Conservation (phyloP, 2,113 vertebrate species). For the Ia io region DNA sequence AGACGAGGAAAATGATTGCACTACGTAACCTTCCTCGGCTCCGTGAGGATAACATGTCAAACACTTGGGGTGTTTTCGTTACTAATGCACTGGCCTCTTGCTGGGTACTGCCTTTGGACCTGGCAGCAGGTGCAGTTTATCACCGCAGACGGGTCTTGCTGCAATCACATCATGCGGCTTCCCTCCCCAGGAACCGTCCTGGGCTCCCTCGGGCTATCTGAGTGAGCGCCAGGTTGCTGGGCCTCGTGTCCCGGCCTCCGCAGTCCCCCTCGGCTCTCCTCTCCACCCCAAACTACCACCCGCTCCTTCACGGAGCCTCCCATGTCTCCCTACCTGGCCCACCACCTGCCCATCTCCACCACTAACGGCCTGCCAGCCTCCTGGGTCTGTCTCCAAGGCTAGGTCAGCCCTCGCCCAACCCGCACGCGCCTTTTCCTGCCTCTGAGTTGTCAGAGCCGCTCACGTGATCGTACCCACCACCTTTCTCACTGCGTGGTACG, state of each 20-base stretch:
- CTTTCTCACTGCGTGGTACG: background rate
- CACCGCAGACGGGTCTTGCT: too few species aligned
- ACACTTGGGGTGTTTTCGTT: background rate
- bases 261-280: background rate
- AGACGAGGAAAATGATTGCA: background rate
- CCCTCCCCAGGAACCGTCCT: background rate
- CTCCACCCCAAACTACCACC: fast-evolving
- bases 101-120: background rate
- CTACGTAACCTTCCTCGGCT: too few species aligned
- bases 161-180: background rate
- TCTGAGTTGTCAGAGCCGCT: background rate
- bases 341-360: fast-evolving
- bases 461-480: fast-evolving
- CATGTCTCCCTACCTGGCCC: background rate
- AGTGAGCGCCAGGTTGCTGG: background rate
- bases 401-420: background rate
- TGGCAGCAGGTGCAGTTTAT: background rate
- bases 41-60: fast-evolving
- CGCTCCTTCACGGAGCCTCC: background rate
- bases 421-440: background rate
- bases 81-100: background rate
- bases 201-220: background rate
- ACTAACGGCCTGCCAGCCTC: background rate
- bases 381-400: background rate
- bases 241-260: too few species aligned